Conservation (phyloP, 2,888 invertebrate genomes). For the Eristalis tenax region DNA sequence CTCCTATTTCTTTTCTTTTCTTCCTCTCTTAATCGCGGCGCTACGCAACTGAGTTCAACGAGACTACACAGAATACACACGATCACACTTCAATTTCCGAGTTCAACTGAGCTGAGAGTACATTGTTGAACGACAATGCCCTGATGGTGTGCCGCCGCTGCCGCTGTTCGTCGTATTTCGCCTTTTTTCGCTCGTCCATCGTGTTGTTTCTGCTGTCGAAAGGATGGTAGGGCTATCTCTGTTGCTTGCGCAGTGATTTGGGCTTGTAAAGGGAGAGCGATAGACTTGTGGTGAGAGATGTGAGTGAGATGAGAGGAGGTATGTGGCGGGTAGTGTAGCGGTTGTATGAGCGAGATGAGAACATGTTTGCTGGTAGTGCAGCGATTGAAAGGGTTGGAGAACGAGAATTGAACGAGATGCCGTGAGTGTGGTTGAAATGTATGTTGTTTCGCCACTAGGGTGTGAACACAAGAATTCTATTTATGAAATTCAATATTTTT, state of each 20-base stretch:
- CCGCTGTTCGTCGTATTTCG: constrained; percentile 17
- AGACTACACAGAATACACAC: constrained; percentile 58
- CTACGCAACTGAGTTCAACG: constrained; percentile 54
- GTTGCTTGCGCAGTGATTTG: not conserved
- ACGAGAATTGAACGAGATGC: constrained; percentile 36
- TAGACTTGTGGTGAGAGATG: not conserved
- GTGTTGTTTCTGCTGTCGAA: not conserved
- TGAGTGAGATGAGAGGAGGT: constrained; percentile 20
- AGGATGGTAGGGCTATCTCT: constrained; percentile 24
- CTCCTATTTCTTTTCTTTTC: constrained; percentile 4
- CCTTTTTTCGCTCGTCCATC: not conserved
- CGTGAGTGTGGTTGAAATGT: constrained; percentile 41
- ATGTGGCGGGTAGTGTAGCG: not conserved
- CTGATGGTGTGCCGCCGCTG: constrained; percentile 36
- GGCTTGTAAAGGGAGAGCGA: not conserved
- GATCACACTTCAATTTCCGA: constrained; percentile 62
- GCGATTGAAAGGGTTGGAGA: constrained; percentile 45
- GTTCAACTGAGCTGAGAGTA: constrained; percentile 61
- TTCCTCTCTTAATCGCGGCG: constrained; percentile 26
- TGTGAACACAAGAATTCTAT: constrained; percentile 54
- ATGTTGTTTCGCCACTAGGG: constrained; percentile 45
- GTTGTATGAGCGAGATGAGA: constrained; percentile 27
- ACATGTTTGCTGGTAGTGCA: constrained; percentile 14
- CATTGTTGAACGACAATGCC: constrained; percentile 20
- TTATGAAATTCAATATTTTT: not conserved